Evolutionary conservation across 2,888 invertebrate species (phyloP).

Genomic region (Leucoma salicis): DNA sequence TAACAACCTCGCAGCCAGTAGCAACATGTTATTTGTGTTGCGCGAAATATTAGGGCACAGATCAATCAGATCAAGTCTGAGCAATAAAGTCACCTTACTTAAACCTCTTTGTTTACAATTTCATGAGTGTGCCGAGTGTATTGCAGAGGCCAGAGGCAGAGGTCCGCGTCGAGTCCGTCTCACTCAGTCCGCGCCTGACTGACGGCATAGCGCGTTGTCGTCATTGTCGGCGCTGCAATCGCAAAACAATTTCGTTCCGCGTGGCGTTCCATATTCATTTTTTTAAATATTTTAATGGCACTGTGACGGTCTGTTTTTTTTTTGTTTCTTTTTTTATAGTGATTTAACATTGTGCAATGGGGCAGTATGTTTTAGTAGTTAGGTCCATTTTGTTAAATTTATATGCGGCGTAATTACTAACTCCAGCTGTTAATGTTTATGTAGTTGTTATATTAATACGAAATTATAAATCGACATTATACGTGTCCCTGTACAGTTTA

Average conservation of each 20-base stretch:
- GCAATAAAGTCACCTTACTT: conserved; percentile 16
- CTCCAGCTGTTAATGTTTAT: conserved; percentile 33
- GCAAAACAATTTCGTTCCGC: conserved; percentile 23
- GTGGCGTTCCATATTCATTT: conserved; percentile 35
- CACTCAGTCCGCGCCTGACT: conserved; percentile 44
- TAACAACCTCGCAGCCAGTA: too few species aligned
- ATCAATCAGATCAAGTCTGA: conserved; percentile 13
- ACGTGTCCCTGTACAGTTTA: too few species aligned
- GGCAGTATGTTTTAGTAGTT: conserved; percentile 7
- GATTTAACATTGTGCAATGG: too few species aligned
- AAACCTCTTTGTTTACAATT: conserved; percentile 34
- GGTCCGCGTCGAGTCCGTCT: conserved; percentile 10
- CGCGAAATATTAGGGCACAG: conserved; percentile 15
- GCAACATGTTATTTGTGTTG: conserved; percentile 17
- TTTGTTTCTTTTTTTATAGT: too few species aligned
- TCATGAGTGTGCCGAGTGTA: conserved; percentile 18
- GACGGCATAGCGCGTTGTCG: conserved; percentile 32
- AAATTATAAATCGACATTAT: too few species aligned
- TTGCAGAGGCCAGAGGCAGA: not conserved
- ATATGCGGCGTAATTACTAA: conserved; percentile 21
- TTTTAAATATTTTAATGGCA: conserved; percentile 12
- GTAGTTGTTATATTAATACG: not conserved
- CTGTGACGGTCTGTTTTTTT: conserved; percentile 24
- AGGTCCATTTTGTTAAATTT: not conserved
- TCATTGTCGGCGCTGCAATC: conserved; percentile 19